A percentile compares a stretch with the other conserved stretches of the same genome.
Conservation (phyloP, 2,797 vertebrate species). For the Brotula barbata region DNA sequence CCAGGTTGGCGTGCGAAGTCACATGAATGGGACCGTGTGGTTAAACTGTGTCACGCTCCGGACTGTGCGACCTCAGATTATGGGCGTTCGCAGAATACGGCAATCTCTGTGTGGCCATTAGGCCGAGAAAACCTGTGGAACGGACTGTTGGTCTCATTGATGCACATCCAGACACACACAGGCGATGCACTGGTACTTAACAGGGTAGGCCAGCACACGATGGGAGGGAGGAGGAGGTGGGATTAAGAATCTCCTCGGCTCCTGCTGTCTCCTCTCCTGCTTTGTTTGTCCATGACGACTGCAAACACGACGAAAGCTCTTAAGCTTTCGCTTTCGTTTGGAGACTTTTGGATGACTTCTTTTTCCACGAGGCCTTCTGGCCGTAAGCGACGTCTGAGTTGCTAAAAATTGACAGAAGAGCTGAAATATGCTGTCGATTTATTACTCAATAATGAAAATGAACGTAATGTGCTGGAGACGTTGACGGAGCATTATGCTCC, state of each 20-base stretch:
- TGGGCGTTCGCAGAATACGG: not conserved
- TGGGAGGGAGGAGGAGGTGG: slow-evolving; percentile 47
- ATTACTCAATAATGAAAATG: too few species aligned
- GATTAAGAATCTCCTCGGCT: slow-evolving; percentile 64
- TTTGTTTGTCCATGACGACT: slow-evolving; percentile 65
- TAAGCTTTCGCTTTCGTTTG: slow-evolving; percentile 55
- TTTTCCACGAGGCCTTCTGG: slow-evolving; percentile 30
- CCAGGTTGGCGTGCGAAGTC: not conserved
- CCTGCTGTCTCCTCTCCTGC: slow-evolving; percentile 68
- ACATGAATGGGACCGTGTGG: slow-evolving; percentile 7
- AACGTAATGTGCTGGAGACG: too few species aligned
- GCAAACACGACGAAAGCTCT: slow-evolving; percentile 58
- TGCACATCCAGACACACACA: slow-evolving; percentile 39
- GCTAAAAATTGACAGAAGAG: slow-evolving; percentile 31
- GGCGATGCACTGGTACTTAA: slow-evolving; percentile 55
- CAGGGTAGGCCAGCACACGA: slow-evolving; percentile 44
- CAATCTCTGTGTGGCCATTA: slow-evolving; percentile 9
- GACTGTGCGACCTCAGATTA: not conserved
- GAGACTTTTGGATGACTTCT: slow-evolving; percentile 56
- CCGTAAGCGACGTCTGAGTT: slow-evolving; percentile 15
- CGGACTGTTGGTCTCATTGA: slow-evolving; percentile 36
- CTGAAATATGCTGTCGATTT: slow-evolving; percentile 16
- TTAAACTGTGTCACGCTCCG: slow-evolving; percentile 4
- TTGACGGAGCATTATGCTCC: too few species aligned
- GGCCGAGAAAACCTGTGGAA: slow-evolving; percentile 24